A percentile compares a stretch with the other conserved stretches of the same genome.
These are phyloP conservation scores for Lasiurus cinereus DNA, from an alignment of 2,113 vertebrate species.

Conservation along the genomic window DNA sequence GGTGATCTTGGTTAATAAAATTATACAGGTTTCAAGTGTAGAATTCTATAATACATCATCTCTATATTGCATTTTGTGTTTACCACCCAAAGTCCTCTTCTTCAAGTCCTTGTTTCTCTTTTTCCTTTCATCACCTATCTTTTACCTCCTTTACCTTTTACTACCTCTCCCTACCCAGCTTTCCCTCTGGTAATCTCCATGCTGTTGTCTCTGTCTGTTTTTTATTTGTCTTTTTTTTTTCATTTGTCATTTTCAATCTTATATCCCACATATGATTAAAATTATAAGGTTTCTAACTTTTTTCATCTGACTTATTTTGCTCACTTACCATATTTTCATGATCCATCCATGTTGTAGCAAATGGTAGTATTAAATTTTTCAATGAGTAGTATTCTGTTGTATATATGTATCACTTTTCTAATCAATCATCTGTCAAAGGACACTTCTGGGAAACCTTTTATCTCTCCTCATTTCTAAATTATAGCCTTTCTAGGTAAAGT, in stretches of 20 bases:
- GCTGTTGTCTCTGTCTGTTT: not conserved
- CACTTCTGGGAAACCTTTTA: not conserved
- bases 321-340: not conserved
- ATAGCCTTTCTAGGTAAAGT: not conserved
- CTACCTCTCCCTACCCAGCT: not conserved
- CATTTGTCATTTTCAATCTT: not conserved
- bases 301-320: not conserved
- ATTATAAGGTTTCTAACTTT: not conserved
- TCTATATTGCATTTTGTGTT: not conserved
- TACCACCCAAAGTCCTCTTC: not conserved
- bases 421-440: not conserved
- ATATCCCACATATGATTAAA: not conserved
- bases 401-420: not conserved
- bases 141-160: not conserved
- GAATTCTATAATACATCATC: not conserved
- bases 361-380: not conserved
- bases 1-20: not conserved
- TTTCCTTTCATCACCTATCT: not conserved
- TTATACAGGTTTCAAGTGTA: not conserved
- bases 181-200: not conserved
- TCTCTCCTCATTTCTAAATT: not conserved
- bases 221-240: not conserved
- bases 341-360: not conserved
- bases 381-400: not conserved
- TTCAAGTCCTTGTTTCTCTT: too few relatives aligned